These are phyloP conservation scores for Cottus gobio DNA, from an alignment of 2,113 vertebrate genomes.

Conservation along the genomic window DNA sequence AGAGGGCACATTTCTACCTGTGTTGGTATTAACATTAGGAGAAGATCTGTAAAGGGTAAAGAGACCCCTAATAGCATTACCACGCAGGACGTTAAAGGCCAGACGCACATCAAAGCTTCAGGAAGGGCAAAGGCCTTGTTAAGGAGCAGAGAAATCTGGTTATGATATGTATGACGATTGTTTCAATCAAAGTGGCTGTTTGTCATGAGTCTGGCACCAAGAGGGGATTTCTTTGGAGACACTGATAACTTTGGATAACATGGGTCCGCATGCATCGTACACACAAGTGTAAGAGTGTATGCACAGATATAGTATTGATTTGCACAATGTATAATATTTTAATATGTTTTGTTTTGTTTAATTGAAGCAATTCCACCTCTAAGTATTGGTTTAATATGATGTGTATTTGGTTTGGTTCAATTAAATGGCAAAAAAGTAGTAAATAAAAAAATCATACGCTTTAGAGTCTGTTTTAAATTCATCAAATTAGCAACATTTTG, in stretches of 20 bases:
- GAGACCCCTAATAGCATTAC: conserved; percentile 67
- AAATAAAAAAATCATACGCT: conserved; percentile 13
- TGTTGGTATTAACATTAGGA: conserved; percentile 66
- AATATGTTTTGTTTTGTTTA: background rate
- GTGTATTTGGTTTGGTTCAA: conserved; percentile 10
- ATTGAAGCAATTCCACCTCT: background rate
- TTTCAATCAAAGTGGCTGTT: conserved; percentile 60
- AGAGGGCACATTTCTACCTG: conserved; percentile 55
- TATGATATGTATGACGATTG: conserved; percentile 60
- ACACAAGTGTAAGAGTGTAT: background rate
- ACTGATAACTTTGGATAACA: conserved; percentile 17
- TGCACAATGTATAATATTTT: background rate
- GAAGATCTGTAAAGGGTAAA: conserved; percentile 71
- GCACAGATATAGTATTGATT: background rate
- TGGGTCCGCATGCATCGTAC: background rate
- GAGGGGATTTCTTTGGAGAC: background rate
- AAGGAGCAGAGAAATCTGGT: conserved; percentile 52
- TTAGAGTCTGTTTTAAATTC: conserved; percentile 17
- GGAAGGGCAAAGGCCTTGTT: conserved; percentile 72
- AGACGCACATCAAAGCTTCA: conserved; percentile 57
- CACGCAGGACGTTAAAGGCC: conserved; percentile 68
- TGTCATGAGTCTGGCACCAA: conserved; percentile 36
- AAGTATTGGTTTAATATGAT: conserved; percentile 9
- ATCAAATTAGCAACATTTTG: conserved; percentile 18
- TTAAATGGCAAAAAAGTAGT: conserved; percentile 18